Base-by-base conservation (phyloP, 2,797 vertebrate genomes). In the Sphaeramia orbicularis region DNA sequence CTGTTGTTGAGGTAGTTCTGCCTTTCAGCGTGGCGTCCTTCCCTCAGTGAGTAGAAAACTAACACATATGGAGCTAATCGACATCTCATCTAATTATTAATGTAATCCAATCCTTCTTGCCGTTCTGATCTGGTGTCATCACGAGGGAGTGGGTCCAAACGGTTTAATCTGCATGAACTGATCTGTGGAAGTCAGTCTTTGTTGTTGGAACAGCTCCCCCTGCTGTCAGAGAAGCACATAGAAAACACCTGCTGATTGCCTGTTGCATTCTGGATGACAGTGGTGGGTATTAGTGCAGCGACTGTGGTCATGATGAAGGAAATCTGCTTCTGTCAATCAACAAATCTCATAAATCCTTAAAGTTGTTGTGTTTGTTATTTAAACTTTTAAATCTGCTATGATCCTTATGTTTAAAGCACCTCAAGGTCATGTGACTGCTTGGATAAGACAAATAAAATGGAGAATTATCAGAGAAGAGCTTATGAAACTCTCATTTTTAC, bases 1-100 rank as follows among this genome's bases (percentile, higher is more conserved):
- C 43, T 90, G 47, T 88, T 91, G 79, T 86, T 91, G 76, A 58
- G 68, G 65, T 86, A 90, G 67, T 61, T 76, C 62, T 16, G 6
- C 74, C 2, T 76, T 54, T 72, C 86, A 78, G 51, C 82, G 53
- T 56, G 21, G 0, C 68, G 27, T 4, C 44, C 49, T 11, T 16
- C 10, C 10, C 41, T 1, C 58, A 76, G 86, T 90, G 86, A 88
- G 88, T 89, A 89, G 59, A 60, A 55, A 62, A 42, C 30, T 3
- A 59, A 62, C 16, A 0, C 4, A 6, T 14, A 13, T 6, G 7
- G 12, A 10, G 6, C 15, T 1, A 16, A 42, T 10, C 51, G 9
- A 14, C 24, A 3, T 1, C 42, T 19, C n/a, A 2, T 49, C n/a
- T 16, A 2, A 16, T 1, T n/a, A n/a, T n/a, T 10, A 1, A 16